Conservation (phyloP, 2,888 invertebrate species). For the Iphiclides podalirius region DNA sequence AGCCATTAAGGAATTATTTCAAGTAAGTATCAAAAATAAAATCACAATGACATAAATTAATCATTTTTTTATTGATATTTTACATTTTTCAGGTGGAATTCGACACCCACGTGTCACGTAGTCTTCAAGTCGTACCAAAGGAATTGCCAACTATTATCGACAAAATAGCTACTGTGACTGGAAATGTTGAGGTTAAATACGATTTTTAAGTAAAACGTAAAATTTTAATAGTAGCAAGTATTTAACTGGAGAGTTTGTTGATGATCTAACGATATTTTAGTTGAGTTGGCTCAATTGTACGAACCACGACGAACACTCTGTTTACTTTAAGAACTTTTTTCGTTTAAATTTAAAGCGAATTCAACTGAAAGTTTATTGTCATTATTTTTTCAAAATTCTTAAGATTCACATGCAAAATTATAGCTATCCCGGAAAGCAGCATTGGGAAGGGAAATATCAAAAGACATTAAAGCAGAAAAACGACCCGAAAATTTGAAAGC, state of each 20-base stretch:
- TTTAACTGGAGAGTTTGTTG: too few species aligned
- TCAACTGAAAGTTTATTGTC: conserved; percentile 8
- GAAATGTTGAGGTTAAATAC: conserved; percentile 62
- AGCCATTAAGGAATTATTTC: conserved; percentile 72
- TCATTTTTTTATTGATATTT: not conserved
- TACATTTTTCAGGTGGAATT: conserved; percentile 72
- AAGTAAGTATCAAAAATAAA: conserved; percentile 44
- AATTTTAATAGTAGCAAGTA: too few species aligned
- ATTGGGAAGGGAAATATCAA: conserved; percentile 63
- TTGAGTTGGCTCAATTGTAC: too few species aligned
- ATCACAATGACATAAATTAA: not conserved
- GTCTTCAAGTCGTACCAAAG: conserved; percentile 74
- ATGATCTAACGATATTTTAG: too few species aligned
- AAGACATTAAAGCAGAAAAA: conserved; percentile 70
- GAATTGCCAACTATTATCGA: conserved; percentile 81
- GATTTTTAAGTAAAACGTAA: too few species aligned
- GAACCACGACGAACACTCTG: too few species aligned
- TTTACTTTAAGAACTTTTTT: too few species aligned
- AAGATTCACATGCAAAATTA: too few species aligned
- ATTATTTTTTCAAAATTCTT: too few species aligned
- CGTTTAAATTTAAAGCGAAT: too few species aligned
- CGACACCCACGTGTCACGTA: conserved; percentile 76
- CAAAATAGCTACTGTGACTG: conserved; percentile 71
- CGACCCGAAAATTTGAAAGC: conserved; percentile 53
- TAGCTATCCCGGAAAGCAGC: conserved; percentile 44